Base-by-base conservation (phyloP, 92 coral and sea anemone genomes). In the Hydrozoanthus gracilis region DNA sequence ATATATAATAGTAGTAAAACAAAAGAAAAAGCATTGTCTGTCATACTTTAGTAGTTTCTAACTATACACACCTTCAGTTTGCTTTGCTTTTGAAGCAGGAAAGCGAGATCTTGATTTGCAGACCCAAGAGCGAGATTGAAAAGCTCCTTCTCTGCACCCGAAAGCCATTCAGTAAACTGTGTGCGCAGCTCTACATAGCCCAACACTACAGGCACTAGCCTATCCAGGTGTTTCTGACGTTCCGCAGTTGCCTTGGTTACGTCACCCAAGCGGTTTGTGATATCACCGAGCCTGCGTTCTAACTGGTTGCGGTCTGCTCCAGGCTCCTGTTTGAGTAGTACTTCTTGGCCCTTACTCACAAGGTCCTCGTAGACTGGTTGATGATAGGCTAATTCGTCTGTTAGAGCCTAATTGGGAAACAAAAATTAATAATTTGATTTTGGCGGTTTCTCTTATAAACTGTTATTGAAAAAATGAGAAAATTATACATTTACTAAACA, bases 331-430 rank as follows among this genome's bases (percentile, higher is more conserved):
- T 91, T 89, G 44, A 89, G 87, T 62, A 91, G 80, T 71, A 93
- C 88, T 9, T 91, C 94, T 54, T 87, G 78, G 69, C 96, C 96
- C 86, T 91, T 92, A 76, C 85, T 83, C 51, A 88, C 89, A 16
- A 96, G 88, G 94, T 93, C 98, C 48, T 93, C 91, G 85, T 91
- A 90, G 69, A 95, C 84, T 4, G 94, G 92, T 58, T 91, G 89
- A 87, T 95, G 98, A 15, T 85, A 73, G 1, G 91, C 86, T 11
- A 96, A 68, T 88, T 95, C 99, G 88, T 96, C 93, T 71, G 89
- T 86, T 10, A 95, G 70, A 8, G 72, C 94, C 98, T 96, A 54
- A 8, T 76, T 45, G 44, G 68, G 61, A 7, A 76, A 64, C 51
- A 67, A 13, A 17, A 71, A 76, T 52, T 58, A 17, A 13, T n/a